A percentile compares a stretch with the other conserved stretches of the same genome.
phyloP scores from a whole-genome alignment of 2,797 vertebrate genomes.

The Girardinus metallicus region DNA sequence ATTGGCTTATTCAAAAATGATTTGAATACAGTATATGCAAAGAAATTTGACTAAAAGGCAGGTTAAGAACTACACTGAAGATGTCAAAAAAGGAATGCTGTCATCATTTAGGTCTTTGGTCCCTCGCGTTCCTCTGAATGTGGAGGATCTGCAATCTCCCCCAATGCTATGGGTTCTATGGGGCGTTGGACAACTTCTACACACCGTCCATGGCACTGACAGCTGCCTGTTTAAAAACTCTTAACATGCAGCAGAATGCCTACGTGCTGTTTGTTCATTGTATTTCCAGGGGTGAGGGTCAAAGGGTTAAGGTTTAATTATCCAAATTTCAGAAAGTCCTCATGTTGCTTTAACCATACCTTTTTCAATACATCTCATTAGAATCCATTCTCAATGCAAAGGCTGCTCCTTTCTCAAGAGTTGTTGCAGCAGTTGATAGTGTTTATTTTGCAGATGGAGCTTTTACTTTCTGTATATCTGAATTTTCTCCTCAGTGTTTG shows the following conservation, averaged over 20 bases:
- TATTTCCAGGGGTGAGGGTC: too few species aligned
- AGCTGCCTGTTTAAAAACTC: not conserved
- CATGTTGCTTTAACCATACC: not conserved
- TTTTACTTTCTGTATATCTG: not conserved
- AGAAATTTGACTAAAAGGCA: not conserved
- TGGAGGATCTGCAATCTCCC: too few species aligned
- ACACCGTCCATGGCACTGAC: not conserved
- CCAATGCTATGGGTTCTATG: not conserved
- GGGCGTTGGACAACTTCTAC: not conserved
- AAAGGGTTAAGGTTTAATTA: not conserved
- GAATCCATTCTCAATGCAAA: not conserved
- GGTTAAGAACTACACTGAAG: not conserved
- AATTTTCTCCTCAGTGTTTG: not conserved
- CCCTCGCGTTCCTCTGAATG: not conserved
- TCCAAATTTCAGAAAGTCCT: not conserved
- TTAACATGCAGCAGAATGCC: too few species aligned
- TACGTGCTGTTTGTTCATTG: too few species aligned
- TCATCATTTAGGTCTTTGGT: not conserved
- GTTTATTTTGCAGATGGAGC: not conserved
- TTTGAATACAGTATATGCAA: not conserved
- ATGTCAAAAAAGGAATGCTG: not conserved
- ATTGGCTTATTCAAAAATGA: not conserved
- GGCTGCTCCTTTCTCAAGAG: not conserved
- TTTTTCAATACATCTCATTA: not conserved
- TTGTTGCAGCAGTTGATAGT: not conserved